These are phyloP conservation scores for Mormyrus proboscirostris DNA, from an alignment of 2,797 vertebrate species.

Conservation along the genomic window DNA sequence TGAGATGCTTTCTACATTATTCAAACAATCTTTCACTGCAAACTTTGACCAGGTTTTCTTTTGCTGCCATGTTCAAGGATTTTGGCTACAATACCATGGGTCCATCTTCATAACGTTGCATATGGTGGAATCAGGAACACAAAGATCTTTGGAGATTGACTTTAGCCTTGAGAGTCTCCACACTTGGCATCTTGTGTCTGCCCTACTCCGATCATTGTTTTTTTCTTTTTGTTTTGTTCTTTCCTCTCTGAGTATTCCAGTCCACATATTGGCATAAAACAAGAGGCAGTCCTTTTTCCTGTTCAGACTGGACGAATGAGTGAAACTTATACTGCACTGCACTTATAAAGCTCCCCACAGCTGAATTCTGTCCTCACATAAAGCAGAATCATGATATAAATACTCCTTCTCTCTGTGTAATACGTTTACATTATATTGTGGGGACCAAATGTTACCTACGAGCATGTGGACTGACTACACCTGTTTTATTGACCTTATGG, in stretches of 20 bases:
- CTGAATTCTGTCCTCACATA: neutral
- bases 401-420: neutral
- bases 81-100: neutral
- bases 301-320: neutral
- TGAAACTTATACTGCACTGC: neutral
- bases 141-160: neutral
- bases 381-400: neutral
- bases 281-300: neutral
- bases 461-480: neutral
- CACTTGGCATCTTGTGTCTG: neutral
- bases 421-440: neutral
- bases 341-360: neutral
- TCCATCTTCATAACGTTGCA: neutral
- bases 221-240: neutral
- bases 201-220: neutral
- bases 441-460: neutral
- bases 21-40: neutral
- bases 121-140: neutral
- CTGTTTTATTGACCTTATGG: neutral
- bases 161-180: neutral
- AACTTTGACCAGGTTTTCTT: neutral
- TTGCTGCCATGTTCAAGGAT: neutral
- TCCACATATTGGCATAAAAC: neutral
- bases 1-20: neutral
- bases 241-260: neutral